Evolutionary conservation across 2,888 invertebrate genomes (phyloP), one percentile per base, ranked within the genome.

Genomic region (Rambutsinella grinnellia): DNA sequence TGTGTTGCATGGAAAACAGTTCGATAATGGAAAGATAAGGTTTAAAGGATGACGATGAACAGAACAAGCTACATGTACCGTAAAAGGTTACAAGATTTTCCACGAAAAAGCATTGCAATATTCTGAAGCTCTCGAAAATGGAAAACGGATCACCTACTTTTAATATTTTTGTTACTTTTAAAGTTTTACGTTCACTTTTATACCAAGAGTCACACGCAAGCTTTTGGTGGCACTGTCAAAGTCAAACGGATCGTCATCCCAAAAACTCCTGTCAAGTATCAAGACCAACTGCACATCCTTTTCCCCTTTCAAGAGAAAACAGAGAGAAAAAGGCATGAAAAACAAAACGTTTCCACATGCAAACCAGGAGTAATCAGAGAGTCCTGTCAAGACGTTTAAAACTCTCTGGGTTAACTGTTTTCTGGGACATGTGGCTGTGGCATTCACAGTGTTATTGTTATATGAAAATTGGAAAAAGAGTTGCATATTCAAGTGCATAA

Each of bases 291-390:
- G 36, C 36, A 36, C 13, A 36, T 36, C 15, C 26, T 61, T 57
- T 62, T 51, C 70, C 56, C 60, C 65, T 27, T 36, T 72, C 58
- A 58, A 65, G 58, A 58, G 58, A 65, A 72, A 72, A 58, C 65
- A 65, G 65, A 63, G 46, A 36, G 13, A 61, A 60, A 72, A 72
- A 65, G 46, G 71, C 63, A 57, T 58, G 58, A 63, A 65, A 72
- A 72, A 72, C 71, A 72, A 65, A 57, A 47, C n/a, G 46, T 36
- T 24, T 53, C 21, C 23, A 28, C 62, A 56, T 70, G 56, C 62
- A 24, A n/a, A 17, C 49, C 49, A 17, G n/a, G 57, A 57, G 57
- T 36, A 57, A 63, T 57, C 69, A 56, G 63, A 66, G 47, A 58
- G 36, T 36, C 23, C 26, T 72, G 58, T 70, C 70, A 62, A 63